Percentiles rank a stretch among this genome's conserved stretches.
phyloP scores from a whole-genome alignment of 2,888 invertebrate species.

The Spodoptera exigua region DNA sequence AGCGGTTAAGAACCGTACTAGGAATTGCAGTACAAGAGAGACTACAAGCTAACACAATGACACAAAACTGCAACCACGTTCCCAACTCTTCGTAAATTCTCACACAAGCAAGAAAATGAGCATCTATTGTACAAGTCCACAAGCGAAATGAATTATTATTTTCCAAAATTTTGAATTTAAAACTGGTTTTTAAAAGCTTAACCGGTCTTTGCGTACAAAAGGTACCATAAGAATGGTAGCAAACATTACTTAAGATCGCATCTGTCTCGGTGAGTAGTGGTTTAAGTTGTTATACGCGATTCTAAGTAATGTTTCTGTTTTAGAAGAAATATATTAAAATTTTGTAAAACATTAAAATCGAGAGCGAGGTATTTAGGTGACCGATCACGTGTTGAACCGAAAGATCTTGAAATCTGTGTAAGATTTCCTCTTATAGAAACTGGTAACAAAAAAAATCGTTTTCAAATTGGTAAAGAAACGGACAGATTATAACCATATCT shows the following conservation, averaged over 20 bases:
- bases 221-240: constrained; percentile 35
- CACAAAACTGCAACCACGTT: neutral
- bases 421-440: too few species aligned
- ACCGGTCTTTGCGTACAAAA: constrained; percentile 46
- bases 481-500: too few species aligned
- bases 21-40: neutral
- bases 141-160: constrained; percentile 46
- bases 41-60: neutral
- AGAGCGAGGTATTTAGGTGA: neutral
- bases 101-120: constrained; percentile 32
- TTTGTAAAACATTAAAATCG: constrained; percentile 8
- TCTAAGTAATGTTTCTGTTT: constrained; percentile 29
- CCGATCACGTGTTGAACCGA: too few species aligned
- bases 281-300: constrained; percentile 17
- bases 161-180: constrained; percentile 23
- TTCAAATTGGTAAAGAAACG: too few species aligned
- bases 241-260: constrained; percentile 44
- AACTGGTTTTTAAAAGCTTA: constrained; percentile 30
- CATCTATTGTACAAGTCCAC: constrained; percentile 26
- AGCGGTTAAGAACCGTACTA: too few species aligned
- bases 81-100: constrained; percentile 10
- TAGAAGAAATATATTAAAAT: constrained; percentile 31
- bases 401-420: too few species aligned
- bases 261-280: constrained; percentile 33
- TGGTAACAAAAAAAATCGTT: too few species aligned